Evolutionary conservation across 2,113 vertebrate species (phyloP), one percentile per base, ranked within the genome.

Genomic region (Nibea coibor): DNA sequence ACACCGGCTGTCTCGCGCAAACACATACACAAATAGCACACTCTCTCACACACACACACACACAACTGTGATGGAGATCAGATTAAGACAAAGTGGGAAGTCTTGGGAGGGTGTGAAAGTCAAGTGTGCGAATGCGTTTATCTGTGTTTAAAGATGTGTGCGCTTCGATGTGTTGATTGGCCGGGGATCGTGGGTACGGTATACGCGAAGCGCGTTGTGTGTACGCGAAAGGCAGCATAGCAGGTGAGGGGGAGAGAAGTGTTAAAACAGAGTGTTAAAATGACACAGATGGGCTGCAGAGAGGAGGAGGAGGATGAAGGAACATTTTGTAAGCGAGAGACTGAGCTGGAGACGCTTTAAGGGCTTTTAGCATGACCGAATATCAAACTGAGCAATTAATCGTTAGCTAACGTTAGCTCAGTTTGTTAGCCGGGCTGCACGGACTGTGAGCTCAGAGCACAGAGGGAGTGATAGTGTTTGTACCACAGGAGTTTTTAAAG

Each of bases 181-280:
- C 42, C 5, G 61, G 75, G 84, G 88, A 80, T 42, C 31, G 77
- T 51, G 85, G 62, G 71, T 62, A 20, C 43, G 12, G 73, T 39
- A 35, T 80, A 35, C 35, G 87, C 63, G 75, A 85, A 83, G 59
- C 53, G 35, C 43, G 62, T 43, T 78, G 84, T 63, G 50, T 64
- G 6, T 15, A 31, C 71, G 87, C 64, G 78, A 86, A 61, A 84
- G 56, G 51, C 51, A 57, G 82, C 64, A 67, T 80, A 78, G 88
- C 80, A 85, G 90, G 88, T 87, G 90, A 88, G 86, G 84, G 86
- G 80, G 17, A 88, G 71, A 82, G 80, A 92, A 76, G 90, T 85
- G 90, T 82, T 85, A 81, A 71, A 79, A 86, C 39, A 31, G 72
- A 75, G 90, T 90, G 89, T 82, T 64, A 80, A 71, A 84, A 73